Base-by-base conservation (phyloP, 2,888 invertebrate species). In the Polylopha cassiicola region DNA sequence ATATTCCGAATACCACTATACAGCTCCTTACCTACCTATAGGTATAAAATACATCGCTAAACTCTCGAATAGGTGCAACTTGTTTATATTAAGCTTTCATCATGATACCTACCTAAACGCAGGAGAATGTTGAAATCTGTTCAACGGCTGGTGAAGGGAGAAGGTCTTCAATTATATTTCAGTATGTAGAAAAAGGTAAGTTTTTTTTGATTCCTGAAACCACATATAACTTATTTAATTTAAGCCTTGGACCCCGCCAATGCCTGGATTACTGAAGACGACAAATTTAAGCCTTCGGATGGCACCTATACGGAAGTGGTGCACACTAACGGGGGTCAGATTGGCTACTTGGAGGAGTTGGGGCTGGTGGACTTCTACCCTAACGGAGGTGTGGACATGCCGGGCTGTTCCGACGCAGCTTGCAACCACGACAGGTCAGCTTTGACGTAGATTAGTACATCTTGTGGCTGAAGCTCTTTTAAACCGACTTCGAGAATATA, bases 321-420 rank as follows among this genome's bases (percentile, higher is more conserved):
- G 4, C 24, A 28, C 23, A 23, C 23, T 11, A 33, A 23, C 24
- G 23, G n/a, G 3, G 32, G 32, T 1, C 6, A 9, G 6, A 5
- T 16, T 8, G 37, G 37, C n/a, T 37, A 22, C 23, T 1, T 37
- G 15, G 90, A 91, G 55, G 87, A 89, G 0, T 86, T 91, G 30
- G 94, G 92, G 0, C 93, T 94, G 63, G 89, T 92, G 1, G 95
- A 94, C 73, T 94, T 92, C 70, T 94, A 90, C n/a, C n/a, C n/a
- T n/a, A n/a, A n/a, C n/a, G 93, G 92, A 0, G 94, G 94, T 0
- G 86, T 88, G 28, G 87, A 89, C 53, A 93, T 52, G 37, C 54
- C 51, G 0, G 54, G 54, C 1, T 52, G 54, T 21, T 43, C 43
- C 21, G 4, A 22, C 8, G 6, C 6, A 15, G 16, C 6, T 2